phyloP scores from a whole-genome alignment of 2,888 invertebrate species.

The Rhorus exstirpatorius region DNA sequence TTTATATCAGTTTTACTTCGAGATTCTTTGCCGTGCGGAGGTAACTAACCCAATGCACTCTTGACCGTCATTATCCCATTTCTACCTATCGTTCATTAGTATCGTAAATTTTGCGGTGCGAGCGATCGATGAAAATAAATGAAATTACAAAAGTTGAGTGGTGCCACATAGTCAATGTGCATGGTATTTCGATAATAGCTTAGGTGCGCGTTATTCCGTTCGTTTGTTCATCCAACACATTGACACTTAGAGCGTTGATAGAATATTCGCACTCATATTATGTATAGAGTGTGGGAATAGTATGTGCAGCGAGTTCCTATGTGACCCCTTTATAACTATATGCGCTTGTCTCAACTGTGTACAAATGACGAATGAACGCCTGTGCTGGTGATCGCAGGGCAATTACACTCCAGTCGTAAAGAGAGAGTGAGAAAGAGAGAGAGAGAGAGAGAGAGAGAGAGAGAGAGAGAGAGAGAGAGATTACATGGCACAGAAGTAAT shows the following conservation, averaged over 20 bases:
- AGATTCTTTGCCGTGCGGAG: too few relatives aligned
- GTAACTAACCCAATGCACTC: background rate
- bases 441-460: conserved; percentile 25
- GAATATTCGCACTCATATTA: background rate
- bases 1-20: too few relatives aligned
- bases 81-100: background rate
- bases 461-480: background rate
- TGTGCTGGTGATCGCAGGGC: conserved; percentile 67
- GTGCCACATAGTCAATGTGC: conserved; percentile 21
- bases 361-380: conserved; percentile 61
- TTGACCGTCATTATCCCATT: background rate
- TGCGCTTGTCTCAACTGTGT: conserved; percentile 61
- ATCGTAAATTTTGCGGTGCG: background rate
- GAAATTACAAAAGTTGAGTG: conserved; percentile 7
- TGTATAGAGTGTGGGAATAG: conserved; percentile 69
- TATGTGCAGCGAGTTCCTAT: conserved; percentile 67
- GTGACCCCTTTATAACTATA: conserved; percentile 66
- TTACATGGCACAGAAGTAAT: conserved; percentile 23
- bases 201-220: conserved; percentile 9
- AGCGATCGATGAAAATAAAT: conserved; percentile 6
- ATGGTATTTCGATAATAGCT: conserved; percentile 40
- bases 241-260: conserved; percentile 1
- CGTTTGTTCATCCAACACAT: background rate
- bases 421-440: conserved; percentile 44
- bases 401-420: conserved; percentile 69